Conservation (phyloP, 2,888 invertebrate genomes). For the Rhyacophila evoluta region DNA sequence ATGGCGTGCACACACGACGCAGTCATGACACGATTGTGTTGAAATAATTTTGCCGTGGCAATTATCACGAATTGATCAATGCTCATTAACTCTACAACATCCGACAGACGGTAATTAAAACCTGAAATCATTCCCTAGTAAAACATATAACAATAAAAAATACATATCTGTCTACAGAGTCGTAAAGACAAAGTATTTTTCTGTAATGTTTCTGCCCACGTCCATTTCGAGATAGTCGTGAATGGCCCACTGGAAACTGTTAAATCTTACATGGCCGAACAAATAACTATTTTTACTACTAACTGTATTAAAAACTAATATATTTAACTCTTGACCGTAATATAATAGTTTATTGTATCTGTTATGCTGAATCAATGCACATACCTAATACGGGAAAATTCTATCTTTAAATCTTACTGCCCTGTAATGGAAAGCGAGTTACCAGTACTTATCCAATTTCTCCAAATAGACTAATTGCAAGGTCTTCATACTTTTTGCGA, state of each 20-base stretch:
- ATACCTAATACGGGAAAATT: too few relatives aligned
- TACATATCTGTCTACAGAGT: not conserved
- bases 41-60: not conserved
- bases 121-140: conserved; percentile 2
- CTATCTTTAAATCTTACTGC: too few relatives aligned
- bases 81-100: conserved; percentile 11
- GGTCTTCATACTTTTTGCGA: too few relatives aligned
- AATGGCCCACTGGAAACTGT: not conserved
- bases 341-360: too few relatives aligned
- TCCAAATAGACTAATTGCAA: too few relatives aligned
- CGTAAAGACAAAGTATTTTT: not conserved
- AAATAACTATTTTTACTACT: too few relatives aligned
- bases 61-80: conserved; percentile 15
- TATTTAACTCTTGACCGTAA: too few relatives aligned
- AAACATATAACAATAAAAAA: conserved; percentile 19
- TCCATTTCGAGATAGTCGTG: not conserved
- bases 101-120: conserved; percentile 7
- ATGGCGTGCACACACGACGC: not conserved
- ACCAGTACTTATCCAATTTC: too few relatives aligned
- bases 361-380: too few relatives aligned
- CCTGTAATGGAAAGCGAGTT: too few relatives aligned
- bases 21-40: not conserved
- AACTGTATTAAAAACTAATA: too few relatives aligned
- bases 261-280: not conserved
- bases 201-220: not conserved